Conservation (phyloP, 2,888 invertebrate genomes). For the Dryomyza anilis region DNA sequence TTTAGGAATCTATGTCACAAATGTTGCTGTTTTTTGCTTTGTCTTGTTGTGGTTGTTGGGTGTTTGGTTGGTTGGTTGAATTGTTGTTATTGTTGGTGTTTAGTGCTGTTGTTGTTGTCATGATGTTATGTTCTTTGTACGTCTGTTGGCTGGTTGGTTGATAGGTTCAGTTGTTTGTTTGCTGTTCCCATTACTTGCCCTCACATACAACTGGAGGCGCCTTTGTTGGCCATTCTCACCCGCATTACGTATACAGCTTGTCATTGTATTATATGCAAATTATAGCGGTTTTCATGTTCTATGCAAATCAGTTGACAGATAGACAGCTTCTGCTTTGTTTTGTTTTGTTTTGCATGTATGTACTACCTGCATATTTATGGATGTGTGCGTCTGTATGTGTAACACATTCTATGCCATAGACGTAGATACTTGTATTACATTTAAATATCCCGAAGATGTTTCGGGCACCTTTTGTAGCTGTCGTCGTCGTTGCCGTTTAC, state of each 20-base stretch:
- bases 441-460: neutral
- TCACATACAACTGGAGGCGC: conserved; percentile 38
- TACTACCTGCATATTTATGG: neutral
- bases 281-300: conserved; percentile 49
- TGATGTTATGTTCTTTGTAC: neutral
- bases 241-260: conserved; percentile 3
- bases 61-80: neutral
- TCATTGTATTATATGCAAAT: conserved; percentile 47
- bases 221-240: conserved; percentile 3
- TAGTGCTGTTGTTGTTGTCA: neutral
- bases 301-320: conserved; percentile 46
- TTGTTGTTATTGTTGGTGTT: neutral
- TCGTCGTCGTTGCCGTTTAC: neutral
- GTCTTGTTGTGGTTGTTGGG: neutral
- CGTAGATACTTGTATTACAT: neutral
- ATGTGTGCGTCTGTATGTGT: neutral
- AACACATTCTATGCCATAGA: too few species aligned
- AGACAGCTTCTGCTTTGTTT: conserved; percentile 8
- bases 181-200: conserved; percentile 23
- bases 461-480: neutral
- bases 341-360: neutral
- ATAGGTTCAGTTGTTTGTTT: conserved; percentile 36
- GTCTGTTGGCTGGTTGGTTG: neutral
- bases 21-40: neutral
- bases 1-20: conserved; percentile 1